phyloP scores from a whole-genome alignment of 2,113 vertebrate genomes.

The Lota lota region DNA sequence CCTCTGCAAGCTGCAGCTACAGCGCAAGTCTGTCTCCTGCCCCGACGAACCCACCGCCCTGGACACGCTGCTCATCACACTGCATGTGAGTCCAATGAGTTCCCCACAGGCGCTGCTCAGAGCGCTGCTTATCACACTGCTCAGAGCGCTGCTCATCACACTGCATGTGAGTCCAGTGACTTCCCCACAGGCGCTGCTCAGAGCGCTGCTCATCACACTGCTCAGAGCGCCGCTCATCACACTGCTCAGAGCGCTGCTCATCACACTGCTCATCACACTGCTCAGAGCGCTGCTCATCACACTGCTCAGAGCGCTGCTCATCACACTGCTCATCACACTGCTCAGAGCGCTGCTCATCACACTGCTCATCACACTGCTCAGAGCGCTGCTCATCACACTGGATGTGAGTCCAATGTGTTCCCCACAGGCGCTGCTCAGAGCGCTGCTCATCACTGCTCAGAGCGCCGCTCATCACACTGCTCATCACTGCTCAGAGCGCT shows the following conservation, averaged over 20 bases:
- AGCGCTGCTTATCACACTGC: too few relatives aligned
- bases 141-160: conserved; percentile 81
- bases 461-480: too few relatives aligned
- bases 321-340: conserved; percentile 79
- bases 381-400: conserved; percentile 80
- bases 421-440: conserved; percentile 82
- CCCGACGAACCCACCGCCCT: conserved; percentile 84
- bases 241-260: too few relatives aligned
- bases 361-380: too few relatives aligned
- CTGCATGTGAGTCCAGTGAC: conserved; percentile 73
- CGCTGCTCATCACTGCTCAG: too few relatives aligned
- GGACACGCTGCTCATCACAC: conserved; percentile 81
- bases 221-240: conserved; percentile 83
- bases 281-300: conserved; percentile 82
- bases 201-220: too few relatives aligned
- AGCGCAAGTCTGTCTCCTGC: conserved; percentile 84
- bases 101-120: too few relatives aligned
- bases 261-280: too few relatives aligned
- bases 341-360: too few relatives aligned
- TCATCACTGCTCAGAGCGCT: too few relatives aligned
- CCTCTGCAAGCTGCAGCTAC: conserved; percentile 82
- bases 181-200: too few relatives aligned
- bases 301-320: too few relatives aligned
- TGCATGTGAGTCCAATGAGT: conserved; percentile 74
- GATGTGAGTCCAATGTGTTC: conserved; percentile 70